Conservation (phyloP, 1,140 invertebrate species). For the Atta cephalotes region DNA sequence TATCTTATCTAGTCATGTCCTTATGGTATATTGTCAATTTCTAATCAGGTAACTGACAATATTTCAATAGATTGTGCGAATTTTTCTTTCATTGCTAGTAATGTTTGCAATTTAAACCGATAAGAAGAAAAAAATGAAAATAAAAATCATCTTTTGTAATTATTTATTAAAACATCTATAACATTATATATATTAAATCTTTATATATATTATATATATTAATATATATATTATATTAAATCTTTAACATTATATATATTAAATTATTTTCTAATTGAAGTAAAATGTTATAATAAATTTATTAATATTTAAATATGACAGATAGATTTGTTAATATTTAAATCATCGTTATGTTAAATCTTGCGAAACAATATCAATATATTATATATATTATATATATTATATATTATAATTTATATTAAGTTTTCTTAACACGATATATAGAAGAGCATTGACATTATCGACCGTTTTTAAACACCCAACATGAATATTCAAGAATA, state of each 20-base stretch:
- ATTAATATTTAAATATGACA: background rate
- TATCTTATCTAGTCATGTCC: too few species aligned
- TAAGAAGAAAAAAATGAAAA: background rate
- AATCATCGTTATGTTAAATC: background rate
- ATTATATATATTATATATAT: too few species aligned
- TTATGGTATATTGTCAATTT: too few species aligned
- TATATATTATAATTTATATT: too few species aligned
- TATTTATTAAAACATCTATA: background rate
- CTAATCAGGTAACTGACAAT: too few species aligned
- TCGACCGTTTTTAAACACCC: background rate
- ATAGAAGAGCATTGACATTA: background rate
- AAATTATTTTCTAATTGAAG: background rate
- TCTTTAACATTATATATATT: background rate
- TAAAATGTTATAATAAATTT: background rate
- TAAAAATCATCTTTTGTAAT: background rate
- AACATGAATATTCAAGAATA: background rate
- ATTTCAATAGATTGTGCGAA: background rate
- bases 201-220: too few species aligned
- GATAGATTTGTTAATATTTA: background rate
- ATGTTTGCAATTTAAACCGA: background rate
- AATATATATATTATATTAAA: background rate
- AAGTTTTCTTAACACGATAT: background rate
- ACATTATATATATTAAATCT: background rate
- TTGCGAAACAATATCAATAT: background rate
- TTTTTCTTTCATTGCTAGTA: background rate